Evolutionary conservation across 2,888 invertebrate species (phyloP), one percentile per base, ranked within the genome.

Genomic region (Epinotia nisella): DNA sequence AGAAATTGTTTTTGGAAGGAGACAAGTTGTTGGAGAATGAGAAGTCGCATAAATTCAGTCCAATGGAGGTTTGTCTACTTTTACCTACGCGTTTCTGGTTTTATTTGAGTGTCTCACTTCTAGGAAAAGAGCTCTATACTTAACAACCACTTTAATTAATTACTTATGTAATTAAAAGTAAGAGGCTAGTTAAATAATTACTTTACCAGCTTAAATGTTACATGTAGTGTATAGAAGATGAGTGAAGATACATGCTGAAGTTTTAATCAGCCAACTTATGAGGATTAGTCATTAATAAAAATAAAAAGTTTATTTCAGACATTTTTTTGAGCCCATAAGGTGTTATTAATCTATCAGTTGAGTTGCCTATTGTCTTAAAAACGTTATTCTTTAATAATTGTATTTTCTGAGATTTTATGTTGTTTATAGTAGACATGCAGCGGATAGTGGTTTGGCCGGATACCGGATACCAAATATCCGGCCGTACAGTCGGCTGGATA

Each of bases 1-100:
- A 96, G 78, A 95, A 95, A 76, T 95, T 98, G 81, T 97, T 95
- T 87, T 94, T 95, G 75, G 96, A 96, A 88, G 97, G 97, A 13
- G 97, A 97, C 83, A 91, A 93, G 51, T 82, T 96, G 70, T 88
- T 97, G 74, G 94, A 95, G 81, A 94, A 95, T 85, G 93, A 94
- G 72, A 94, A 95, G 81, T 90, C 94, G 79, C 96, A 96, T 83
- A 95, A 94, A 75, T 96, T 98, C 77, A 96, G 96, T 74, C 96
- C 98, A 9, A 88, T 98, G 65, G 96, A 97, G 95, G 97, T 97
- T 86, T 69, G 78, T 79, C 58, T 69, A 62, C n/a, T 68, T 15
- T 35, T 45, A 15, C 11, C 3, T 1, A 39, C 39, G 11, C 11
- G 39, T 2, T 41, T 11, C 3, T 41, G 41, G 41, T 29, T 9